Evolutionary conservation across 2,888 invertebrate species (phyloP).

Genomic region (Leptinotarsa haldemani): DNA sequence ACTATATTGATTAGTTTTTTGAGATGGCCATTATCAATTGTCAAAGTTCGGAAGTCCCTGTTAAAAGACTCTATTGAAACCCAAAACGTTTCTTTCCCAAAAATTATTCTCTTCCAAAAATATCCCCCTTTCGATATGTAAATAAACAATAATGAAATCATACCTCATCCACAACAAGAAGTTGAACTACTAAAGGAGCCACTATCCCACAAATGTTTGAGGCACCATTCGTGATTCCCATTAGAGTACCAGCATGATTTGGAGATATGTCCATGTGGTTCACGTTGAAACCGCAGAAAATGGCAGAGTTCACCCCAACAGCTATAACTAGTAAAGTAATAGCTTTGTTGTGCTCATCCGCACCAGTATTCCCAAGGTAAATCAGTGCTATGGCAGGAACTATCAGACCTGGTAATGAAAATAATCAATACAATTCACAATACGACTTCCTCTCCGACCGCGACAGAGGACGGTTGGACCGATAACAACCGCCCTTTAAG

Average conservation of each 20-base stretch:
- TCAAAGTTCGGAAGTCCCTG: too few species aligned
- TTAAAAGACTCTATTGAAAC: neutral
- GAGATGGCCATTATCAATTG: too few species aligned
- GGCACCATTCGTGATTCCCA: slow-evolving; percentile 85
- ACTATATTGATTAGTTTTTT: too few species aligned
- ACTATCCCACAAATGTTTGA: slow-evolving; percentile 85
- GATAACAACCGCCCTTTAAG: too few species aligned
- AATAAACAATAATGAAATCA: slow-evolving; percentile 48
- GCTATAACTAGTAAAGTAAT: slow-evolving; percentile 77
- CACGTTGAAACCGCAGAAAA: slow-evolving; percentile 80
- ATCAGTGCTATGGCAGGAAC: slow-evolving; percentile 78
- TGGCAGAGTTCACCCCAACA: slow-evolving; percentile 80
- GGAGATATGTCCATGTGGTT: slow-evolving; percentile 89
- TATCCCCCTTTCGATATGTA: neutral
- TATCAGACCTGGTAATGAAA: slow-evolving; percentile 59
- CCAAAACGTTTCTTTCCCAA: too few species aligned
- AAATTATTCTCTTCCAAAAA: too few species aligned
- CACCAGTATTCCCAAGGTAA: slow-evolving; percentile 68
- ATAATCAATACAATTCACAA: neutral
- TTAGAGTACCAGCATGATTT: slow-evolving; percentile 84
- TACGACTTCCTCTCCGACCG: too few species aligned
- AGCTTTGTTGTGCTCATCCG: slow-evolving; percentile 69
- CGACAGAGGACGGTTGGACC: too few species aligned
- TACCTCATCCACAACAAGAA: slow-evolving; percentile 78
- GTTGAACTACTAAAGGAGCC: slow-evolving; percentile 79